These are phyloP conservation scores for Hypolimnas misippus DNA, from an alignment of 2,888 invertebrate species.

Conservation along the genomic window DNA sequence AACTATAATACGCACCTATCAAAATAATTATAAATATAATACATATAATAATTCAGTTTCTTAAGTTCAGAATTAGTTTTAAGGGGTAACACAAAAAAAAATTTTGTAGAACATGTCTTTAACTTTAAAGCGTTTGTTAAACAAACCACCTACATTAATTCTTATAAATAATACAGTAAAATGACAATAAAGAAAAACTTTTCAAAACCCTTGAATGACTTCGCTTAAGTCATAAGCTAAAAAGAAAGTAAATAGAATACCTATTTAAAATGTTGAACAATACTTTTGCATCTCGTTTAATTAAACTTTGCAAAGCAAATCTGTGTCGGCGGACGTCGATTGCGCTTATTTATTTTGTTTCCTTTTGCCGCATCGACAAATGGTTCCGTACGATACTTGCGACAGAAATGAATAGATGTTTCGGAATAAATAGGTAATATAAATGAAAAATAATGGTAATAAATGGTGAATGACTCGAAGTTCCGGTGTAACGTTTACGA, in stretches of 20 bases:
- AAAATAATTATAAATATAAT: too few relatives aligned
- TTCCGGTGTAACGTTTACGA: not conserved
- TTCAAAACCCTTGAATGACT: not conserved
- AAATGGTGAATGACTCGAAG: not conserved
- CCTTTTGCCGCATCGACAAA: slow-evolving; percentile 7
- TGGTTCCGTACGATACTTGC: not conserved
- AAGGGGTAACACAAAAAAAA: too few relatives aligned
- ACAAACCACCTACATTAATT: too few relatives aligned
- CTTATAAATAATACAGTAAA: too few relatives aligned
- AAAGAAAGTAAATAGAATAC: not conserved
- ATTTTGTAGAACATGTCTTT: too few relatives aligned
- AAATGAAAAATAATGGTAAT: not conserved
- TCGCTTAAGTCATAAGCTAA: not conserved
- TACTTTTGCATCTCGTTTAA: slow-evolving; percentile 22
- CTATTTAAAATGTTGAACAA: slow-evolving; percentile 17
- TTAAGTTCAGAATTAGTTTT: too few relatives aligned
- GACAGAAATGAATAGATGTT: slow-evolving; percentile 6
- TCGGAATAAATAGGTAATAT: not conserved
- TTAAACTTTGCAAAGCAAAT: slow-evolving; percentile 23
- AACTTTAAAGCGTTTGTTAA: too few relatives aligned
- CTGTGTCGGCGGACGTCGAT: slow-evolving; percentile 7
- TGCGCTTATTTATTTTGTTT: slow-evolving; percentile 21
- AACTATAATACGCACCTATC: too few relatives aligned
- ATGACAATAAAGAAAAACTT: too few relatives aligned
- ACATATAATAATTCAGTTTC: too few relatives aligned